Percentiles rank a stretch among this genome's conserved stretches.
Conservation (phyloP, 1,140 invertebrate species). For the Drosophila lacteicornis region DNA sequence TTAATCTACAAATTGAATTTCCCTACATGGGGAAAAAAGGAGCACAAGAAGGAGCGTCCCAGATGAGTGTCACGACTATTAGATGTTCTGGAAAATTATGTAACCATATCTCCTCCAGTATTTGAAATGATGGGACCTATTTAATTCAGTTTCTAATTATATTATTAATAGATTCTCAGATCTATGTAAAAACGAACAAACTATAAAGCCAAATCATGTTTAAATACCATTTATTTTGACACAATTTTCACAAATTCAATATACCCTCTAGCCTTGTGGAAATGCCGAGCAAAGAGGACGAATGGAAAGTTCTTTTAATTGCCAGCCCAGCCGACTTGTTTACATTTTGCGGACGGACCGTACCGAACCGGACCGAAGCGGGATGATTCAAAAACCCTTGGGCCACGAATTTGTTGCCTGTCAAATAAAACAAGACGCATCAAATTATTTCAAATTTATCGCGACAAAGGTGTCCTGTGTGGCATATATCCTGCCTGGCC, state of each 20-base stretch:
- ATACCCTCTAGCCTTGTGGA: neutral
- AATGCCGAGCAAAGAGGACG: no score
- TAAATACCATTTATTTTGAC: neutral
- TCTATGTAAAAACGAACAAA: neutral
- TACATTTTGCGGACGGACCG: conserved; percentile 42
- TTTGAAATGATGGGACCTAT: no score
- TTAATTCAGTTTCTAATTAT: neutral
- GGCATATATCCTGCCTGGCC: neutral
- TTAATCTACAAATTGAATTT: conserved; percentile 77
- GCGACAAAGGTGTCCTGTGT: conserved; percentile 51
- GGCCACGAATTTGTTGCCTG: conserved; percentile 77
- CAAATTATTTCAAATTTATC: conserved; percentile 82
- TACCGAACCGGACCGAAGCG: neutral
- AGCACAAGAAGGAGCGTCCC: conserved; percentile 1
- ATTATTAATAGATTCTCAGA: neutral
- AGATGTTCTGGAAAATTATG: neutral
- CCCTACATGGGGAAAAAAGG: conserved; percentile 43
- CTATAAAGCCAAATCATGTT: neutral
- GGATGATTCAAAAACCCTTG: conserved; percentile 45
- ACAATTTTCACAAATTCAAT: neutral
- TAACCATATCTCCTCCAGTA: no score
- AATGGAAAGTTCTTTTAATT: conserved; percentile 65
- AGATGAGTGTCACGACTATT: neutral
- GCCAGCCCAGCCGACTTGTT: conserved; percentile 68
- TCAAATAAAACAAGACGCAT: conserved; percentile 83